Conservation (phyloP, 2,113 vertebrate species). For the Salvelinus namaycush region DNA sequence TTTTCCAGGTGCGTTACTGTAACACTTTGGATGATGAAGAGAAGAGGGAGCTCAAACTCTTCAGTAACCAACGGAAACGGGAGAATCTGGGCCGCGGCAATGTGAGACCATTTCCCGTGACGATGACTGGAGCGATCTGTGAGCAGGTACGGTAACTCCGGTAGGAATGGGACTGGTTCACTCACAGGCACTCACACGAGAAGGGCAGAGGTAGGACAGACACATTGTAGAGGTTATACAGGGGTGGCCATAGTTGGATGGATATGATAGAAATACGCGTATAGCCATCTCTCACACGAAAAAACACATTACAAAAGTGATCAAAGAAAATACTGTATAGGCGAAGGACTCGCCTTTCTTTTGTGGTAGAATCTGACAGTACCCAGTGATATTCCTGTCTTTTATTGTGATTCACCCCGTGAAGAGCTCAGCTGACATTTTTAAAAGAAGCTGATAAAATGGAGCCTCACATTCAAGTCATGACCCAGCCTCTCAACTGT, state of each 20-base stretch:
- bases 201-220: not conserved
- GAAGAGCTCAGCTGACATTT: constrained; percentile 24
- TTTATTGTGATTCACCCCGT: constrained; percentile 26
- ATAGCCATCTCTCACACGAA: not conserved
- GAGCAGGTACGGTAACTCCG: constrained; percentile 82
- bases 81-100: constrained; percentile 95
- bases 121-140: constrained; percentile 96
- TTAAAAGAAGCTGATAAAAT: constrained; percentile 27
- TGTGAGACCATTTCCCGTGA: constrained; percentile 92
- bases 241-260: not conserved
- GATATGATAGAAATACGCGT: not conserved
- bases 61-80: constrained; percentile 94
- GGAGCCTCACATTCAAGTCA: not conserved
- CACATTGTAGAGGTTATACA: not conserved
- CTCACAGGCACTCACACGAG: not conserved
- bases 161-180: too few species aligned
- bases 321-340: not conserved
- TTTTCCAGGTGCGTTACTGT: constrained; percentile 89
- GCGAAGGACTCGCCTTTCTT: not conserved
- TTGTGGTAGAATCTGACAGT: constrained; percentile 12
- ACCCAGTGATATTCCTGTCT: constrained; percentile 33
- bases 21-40: constrained; percentile 96
- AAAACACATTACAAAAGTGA: not conserved
- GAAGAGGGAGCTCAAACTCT: constrained; percentile 95
- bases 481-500: constrained; percentile 28